A percentile compares a stretch with the other conserved stretches of the same genome.
phyloP scores from a whole-genome alignment of 2,113 vertebrate genomes.

The Ursus arctos region DNA sequence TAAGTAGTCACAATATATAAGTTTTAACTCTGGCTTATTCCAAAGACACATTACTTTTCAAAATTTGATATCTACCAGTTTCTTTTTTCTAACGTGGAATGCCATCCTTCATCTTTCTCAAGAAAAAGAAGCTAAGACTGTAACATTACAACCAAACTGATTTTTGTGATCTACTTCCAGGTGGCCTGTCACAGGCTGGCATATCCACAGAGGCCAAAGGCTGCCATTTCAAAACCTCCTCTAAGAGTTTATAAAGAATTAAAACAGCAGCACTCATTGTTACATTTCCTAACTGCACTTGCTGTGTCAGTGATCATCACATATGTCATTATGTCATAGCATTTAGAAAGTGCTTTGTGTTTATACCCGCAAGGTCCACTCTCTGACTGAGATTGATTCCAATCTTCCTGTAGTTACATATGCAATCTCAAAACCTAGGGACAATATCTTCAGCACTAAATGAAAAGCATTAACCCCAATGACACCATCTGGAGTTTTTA shows the following conservation, averaged over 20 bases:
- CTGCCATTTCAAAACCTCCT: slow-evolving; percentile 35
- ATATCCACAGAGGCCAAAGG: background rate
- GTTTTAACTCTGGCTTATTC: slow-evolving; percentile 19
- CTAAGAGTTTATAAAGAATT: slow-evolving; percentile 21
- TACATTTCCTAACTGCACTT: background rate
- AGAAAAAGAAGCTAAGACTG: slow-evolving; percentile 9
- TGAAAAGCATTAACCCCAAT: slow-evolving; percentile 55
- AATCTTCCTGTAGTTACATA: background rate
- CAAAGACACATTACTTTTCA: slow-evolving; percentile 41
- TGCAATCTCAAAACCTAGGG: slow-evolving; percentile 12
- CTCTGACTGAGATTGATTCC: background rate
- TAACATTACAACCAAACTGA: slow-evolving; percentile 36
- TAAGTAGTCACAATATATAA: slow-evolving; percentile 10
- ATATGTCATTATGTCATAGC: background rate
- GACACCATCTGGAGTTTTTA: slow-evolving; percentile 58
- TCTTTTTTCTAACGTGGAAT: slow-evolving; percentile 45
- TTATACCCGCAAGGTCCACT: slow-evolving; percentile 2
- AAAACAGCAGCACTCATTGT: slow-evolving; percentile 7
- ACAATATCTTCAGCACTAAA: slow-evolving; percentile 32
- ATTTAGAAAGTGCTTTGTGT: slow-evolving; percentile 38
- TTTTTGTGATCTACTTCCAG: slow-evolving; percentile 57
- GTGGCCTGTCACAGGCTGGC: slow-evolving; percentile 27
- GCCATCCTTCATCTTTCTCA: slow-evolving; percentile 7
- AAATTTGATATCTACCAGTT: background rate
- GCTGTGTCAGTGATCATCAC: slow-evolving; percentile 17